Evolutionary conservation across 2,113 vertebrate genomes (phyloP), one percentile per base, ranked within the genome.

Genomic region (Coptodon rendalli): DNA sequence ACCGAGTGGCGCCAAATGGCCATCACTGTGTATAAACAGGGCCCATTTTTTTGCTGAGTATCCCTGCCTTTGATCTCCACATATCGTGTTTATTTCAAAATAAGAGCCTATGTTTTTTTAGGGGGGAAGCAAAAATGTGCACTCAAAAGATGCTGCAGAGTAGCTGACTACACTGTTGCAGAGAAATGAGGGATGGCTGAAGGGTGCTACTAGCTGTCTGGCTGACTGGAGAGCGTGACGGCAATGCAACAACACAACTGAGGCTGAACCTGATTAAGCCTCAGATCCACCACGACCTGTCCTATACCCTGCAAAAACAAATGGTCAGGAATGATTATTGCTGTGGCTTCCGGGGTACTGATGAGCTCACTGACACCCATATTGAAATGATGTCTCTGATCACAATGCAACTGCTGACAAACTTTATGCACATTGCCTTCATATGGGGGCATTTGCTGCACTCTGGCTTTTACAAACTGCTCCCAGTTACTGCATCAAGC

Each of bases 1-100:
- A 82, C 34, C 4, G 48, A 83, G 90, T 90, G 90, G 94, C 92
- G 95, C 94, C 95, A 91, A 96, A 93, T 79, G 92, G 90, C 86
- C 93, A 86, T 89, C 81, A 76, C 90, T 91, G 93, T 36, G 94
- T 88, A 91, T 86, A 95, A 91, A 92, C 91, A 91, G 79, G 85
- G 83, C 50, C 83, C 87, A 12, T 88, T 94, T 94, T 91, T 93
- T 83, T 88, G 86, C 87, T 59, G 91, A 92, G 92, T 71, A 80
- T 91, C 87, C 82, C 40, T 56, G 91, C 52, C 90, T 94, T 87
- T 92, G 83, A 93, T 90, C 82, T 16, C 79, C 84, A 80, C 86
- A 53, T 83, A 53, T 93, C 68, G 10, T 81, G 54, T 84, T 73
- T 61, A 56, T 87, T 80, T 83, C 76, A 86, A 71, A 78, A 31